These are phyloP conservation scores for Podabrus alpinus DNA, from an alignment of 2,888 invertebrate species.

Conservation along the genomic window DNA sequence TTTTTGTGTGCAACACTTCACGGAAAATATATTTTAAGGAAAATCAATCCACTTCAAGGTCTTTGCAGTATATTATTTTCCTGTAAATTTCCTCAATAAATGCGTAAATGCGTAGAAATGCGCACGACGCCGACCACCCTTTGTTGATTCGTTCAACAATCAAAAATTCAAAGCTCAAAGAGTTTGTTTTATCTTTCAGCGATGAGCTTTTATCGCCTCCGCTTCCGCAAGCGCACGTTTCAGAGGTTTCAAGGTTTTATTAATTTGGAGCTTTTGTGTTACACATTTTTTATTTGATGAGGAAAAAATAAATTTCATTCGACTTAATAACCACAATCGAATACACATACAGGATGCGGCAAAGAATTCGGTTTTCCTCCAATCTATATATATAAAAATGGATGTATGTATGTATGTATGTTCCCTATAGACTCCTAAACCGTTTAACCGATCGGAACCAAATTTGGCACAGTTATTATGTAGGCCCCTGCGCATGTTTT, in stretches of 20 bases:
- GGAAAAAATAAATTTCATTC: background rate
- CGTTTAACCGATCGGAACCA: too few species aligned
- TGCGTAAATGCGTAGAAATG: conserved; percentile 12
- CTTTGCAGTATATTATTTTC: conserved; percentile 1
- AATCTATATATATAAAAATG: too few species aligned
- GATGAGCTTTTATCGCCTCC: background rate
- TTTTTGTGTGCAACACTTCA: background rate
- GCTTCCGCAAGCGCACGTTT: background rate
- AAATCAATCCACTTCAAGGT: conserved; percentile 21
- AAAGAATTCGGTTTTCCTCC: background rate
- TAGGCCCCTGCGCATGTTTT: too few species aligned
- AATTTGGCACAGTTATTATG: too few species aligned
- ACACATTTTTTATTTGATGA: background rate
- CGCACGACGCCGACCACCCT: conserved; percentile 1
- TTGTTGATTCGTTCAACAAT: background rate
- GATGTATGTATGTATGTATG: too few species aligned
- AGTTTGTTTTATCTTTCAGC: background rate
- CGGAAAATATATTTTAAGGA: conserved; percentile 6
- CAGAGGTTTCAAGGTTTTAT: background rate
- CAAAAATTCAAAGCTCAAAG: background rate
- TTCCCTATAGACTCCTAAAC: too few species aligned
- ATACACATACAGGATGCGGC: background rate
- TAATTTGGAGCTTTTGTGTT: background rate
- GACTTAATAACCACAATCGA: background rate
- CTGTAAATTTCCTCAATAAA: background rate